Conservation (phyloP, 2,888 invertebrate genomes). For the Mycalesis mineus region DNA sequence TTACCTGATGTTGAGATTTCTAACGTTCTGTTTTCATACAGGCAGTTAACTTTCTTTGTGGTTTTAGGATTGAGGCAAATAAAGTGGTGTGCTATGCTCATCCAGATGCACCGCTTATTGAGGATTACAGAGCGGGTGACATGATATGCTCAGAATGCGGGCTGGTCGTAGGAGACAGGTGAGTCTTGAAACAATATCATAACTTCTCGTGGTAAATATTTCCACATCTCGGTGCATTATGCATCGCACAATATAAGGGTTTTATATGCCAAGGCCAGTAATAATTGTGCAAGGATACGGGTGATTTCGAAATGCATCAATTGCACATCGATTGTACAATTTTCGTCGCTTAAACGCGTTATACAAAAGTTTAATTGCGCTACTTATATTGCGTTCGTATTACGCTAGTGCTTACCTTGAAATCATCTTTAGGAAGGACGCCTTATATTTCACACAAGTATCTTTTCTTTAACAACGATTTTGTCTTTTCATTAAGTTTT, state of each 20-base stretch:
- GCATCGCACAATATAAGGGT: slow-evolving; percentile 16
- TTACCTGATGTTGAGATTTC: slow-evolving; percentile 45
- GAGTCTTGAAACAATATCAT: slow-evolving; percentile 39
- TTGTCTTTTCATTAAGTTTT: no score
- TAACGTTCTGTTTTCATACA: slow-evolving; percentile 44
- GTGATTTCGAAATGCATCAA: slow-evolving; percentile 18
- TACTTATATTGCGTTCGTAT: neutral
- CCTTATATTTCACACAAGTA: no score
- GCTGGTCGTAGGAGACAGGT: slow-evolving; percentile 99
- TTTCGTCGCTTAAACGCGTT: slow-evolving; percentile 5
- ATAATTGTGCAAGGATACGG: slow-evolving; percentile 26
- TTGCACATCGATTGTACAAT: slow-evolving; percentile 21
- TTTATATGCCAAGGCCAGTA: slow-evolving; percentile 25
- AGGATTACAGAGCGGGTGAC: slow-evolving; percentile 99
- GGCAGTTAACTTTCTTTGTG: slow-evolving; percentile 42
- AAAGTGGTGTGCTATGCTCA: slow-evolving; percentile 94
- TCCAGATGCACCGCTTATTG: slow-evolving; percentile 96
- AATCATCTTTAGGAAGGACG: no score
- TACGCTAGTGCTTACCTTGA: neutral
- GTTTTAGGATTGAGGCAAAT: slow-evolving; percentile 82
- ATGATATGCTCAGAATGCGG: slow-evolving; percentile 99
- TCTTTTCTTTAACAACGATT: no score
- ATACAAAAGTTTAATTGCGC: neutral
- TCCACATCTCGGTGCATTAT: slow-evolving; percentile 1
- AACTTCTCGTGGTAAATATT: slow-evolving; percentile 4